These are phyloP conservation scores for Pristionchus mayeri DNA, from an alignment of 2,888 invertebrate genomes.

Conservation along the genomic window DNA sequence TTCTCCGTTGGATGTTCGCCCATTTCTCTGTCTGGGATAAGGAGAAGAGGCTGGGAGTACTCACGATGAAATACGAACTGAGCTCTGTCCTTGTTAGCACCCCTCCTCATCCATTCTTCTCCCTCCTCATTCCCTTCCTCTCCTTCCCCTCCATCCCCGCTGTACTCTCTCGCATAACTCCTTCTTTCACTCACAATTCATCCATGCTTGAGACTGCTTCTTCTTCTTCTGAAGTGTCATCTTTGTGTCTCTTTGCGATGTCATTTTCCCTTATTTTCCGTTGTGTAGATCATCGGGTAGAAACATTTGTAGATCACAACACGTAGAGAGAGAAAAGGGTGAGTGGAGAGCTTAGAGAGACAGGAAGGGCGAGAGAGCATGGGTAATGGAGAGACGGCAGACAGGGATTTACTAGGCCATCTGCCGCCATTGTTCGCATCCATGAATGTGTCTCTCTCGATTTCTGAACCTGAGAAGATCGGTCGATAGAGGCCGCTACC, in stretches of 20 bases:
- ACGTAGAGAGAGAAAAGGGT: neutral
- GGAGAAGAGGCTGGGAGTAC: neutral
- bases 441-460: too few relatives aligned
- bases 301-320: constrained; percentile 28
- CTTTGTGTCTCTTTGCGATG: neutral
- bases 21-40: constrained; percentile 2
- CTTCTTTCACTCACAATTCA: constrained; percentile 38
- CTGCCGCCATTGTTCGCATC: constrained; percentile 27
- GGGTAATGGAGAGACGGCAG: neutral
- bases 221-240: constrained; percentile 25
- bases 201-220: constrained; percentile 30
- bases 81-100: neutral
- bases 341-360: constrained; percentile 22
- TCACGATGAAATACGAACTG: constrained; percentile 8
- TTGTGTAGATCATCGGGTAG: neutral
- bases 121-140: neutral
- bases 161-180: constrained; percentile 4
- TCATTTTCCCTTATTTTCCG: neutral
- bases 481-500: too few relatives aligned
- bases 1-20: constrained; percentile 21
- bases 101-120: neutral
- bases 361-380: neutral
- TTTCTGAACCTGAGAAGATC: too few relatives aligned
- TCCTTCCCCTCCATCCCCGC: too few relatives aligned
- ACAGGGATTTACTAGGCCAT: neutral